Conservation (phyloP, 2,113 vertebrate genomes). For the Leptocoma aspasia region DNA sequence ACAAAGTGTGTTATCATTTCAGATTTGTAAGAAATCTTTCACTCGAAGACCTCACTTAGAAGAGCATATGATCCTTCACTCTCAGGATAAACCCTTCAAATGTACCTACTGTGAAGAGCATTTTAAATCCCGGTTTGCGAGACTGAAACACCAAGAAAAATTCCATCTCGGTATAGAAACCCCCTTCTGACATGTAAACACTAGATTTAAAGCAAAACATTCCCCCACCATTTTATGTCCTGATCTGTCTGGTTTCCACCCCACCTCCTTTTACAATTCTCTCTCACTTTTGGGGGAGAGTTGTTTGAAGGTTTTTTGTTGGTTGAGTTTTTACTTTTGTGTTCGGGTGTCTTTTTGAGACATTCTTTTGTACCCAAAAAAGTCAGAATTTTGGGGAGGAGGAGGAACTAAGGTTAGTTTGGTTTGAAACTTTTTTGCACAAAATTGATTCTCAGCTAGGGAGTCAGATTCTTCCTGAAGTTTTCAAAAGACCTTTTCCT, state of each 20-base stretch:
- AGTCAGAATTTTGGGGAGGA: neutral
- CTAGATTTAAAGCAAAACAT: slow-evolving; percentile 28
- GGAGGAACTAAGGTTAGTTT: neutral
- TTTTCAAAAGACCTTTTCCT: neutral
- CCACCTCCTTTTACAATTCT: neutral
- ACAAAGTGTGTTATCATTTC: neutral
- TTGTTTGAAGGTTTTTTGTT: neutral
- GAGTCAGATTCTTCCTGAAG: neutral
- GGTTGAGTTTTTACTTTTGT: neutral
- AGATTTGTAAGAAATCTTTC: slow-evolving; percentile 97
- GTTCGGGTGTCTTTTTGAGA: neutral
- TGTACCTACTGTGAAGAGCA: slow-evolving; percentile 94
- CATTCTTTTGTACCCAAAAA: neutral
- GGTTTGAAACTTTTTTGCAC: neutral
- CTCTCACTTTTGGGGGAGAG: neutral
- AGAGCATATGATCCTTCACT: slow-evolving; percentile 98
- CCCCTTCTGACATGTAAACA: slow-evolving; percentile 38
- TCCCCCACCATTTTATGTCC: neutral
- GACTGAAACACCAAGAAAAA: slow-evolving; percentile 97
- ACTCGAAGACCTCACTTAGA: slow-evolving; percentile 92
- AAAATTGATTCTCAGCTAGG: neutral
- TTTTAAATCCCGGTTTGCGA: slow-evolving; percentile 95
- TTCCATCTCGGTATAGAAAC: slow-evolving; percentile 86
- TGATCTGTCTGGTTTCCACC: neutral
- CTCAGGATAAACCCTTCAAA: slow-evolving; percentile 95